Conservation (phyloP, 2,113 vertebrate species). For the Potamarius usumacintae region DNA sequence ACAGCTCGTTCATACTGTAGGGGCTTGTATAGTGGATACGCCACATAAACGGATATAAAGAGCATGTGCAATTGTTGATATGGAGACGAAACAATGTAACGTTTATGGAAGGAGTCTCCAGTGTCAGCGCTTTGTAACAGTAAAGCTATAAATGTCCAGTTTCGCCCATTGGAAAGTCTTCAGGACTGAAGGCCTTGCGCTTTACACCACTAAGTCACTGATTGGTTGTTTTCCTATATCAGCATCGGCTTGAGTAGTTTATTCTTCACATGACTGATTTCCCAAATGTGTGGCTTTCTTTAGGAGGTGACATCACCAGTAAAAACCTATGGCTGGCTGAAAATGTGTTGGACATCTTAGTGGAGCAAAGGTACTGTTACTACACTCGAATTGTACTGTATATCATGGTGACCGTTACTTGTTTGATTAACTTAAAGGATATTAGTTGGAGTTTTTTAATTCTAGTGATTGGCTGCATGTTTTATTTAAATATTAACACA, state of each 20-base stretch:
- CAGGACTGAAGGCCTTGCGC: not conserved
- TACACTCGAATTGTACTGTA: not conserved
- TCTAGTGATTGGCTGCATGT: not conserved
- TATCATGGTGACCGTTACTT: not conserved
- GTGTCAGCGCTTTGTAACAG: not conserved
- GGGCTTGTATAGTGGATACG: not conserved
- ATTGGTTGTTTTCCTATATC: no score
- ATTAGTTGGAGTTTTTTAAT: not conserved
- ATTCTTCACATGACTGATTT: not conserved
- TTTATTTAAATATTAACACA: not conserved
- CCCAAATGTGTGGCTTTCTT: not conserved
- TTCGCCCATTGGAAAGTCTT: no score
- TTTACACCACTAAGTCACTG: not conserved
- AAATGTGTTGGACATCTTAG: conserved; percentile 88
- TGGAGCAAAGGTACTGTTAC: conserved; percentile 82
- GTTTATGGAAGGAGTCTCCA: not conserved
- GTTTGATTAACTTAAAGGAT: not conserved
- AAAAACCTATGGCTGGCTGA: conserved; percentile 96
- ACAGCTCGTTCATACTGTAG: not conserved
- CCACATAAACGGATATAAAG: not conserved
- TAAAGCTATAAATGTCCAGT: no score
- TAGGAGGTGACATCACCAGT: conserved; percentile 88
- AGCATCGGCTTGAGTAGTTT: not conserved
- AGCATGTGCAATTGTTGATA: not conserved
- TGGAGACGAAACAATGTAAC: not conserved